Conservation (phyloP, 2,888 invertebrate genomes). For the Lasioglossum marginatum region DNA sequence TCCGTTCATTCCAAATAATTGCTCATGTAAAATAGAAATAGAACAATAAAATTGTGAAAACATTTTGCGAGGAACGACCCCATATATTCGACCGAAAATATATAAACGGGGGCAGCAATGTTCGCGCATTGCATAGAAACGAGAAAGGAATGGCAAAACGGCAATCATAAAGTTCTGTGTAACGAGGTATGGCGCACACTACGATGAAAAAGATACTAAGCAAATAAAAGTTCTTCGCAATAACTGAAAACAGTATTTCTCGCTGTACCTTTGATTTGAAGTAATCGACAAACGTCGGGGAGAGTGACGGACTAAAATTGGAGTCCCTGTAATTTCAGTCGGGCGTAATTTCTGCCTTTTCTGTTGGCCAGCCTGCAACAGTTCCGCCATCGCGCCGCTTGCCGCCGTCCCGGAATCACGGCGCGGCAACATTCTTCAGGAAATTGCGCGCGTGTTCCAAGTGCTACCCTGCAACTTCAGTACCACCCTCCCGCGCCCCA, state of each 20-base stretch:
- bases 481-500: not conserved
- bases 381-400: not conserved
- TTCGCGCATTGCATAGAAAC: not conserved
- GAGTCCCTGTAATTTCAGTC: constrained; percentile 2
- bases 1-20: not conserved
- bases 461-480: constrained; percentile 21
- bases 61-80: not conserved
- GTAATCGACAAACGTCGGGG: not conserved
- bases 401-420: constrained; percentile 30
- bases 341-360: constrained; percentile 19
- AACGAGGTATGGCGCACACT: not conserved
- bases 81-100: not conserved
- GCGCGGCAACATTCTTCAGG: constrained; percentile 45
- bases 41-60: not conserved
- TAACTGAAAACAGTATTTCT: not conserved
- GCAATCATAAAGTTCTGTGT: not conserved
- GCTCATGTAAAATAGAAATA: not conserved
- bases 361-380: not conserved
- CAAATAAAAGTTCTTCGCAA: not conserved
- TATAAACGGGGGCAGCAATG: not conserved
- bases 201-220: not conserved
- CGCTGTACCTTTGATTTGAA: not conserved
- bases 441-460: constrained; percentile 51
- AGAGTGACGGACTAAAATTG: not conserved
- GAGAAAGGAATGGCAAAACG: not conserved